Conservation (phyloP, 2,113 vertebrate genomes). For the Cnemophilus loriae region DNA sequence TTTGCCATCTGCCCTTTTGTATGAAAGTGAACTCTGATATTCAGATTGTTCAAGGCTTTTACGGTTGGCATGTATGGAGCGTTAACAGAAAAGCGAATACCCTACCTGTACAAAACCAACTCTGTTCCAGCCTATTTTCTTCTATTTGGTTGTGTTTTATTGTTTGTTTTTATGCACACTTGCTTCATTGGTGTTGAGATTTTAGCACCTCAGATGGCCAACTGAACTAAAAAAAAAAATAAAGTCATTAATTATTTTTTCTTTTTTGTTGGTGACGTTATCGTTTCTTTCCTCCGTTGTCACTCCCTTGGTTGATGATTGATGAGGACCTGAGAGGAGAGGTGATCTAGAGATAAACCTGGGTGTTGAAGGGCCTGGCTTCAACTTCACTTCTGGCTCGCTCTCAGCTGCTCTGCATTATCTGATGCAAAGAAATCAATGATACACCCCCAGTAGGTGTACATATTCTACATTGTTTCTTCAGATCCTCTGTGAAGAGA, state of each 20-base stretch:
- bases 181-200: constrained; percentile 57
- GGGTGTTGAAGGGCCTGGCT: neutral
- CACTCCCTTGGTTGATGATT: neutral
- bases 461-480: neutral
- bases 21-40: constrained; percentile 53
- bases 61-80: constrained; percentile 18
- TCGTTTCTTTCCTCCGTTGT: neutral
- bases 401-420: neutral
- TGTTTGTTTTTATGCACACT: constrained; percentile 46
- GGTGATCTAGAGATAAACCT: neutral
- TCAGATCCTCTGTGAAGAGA: neutral
- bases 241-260: constrained; percentile 65
- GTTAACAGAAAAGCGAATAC: neutral
- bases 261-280: constrained; percentile 37
- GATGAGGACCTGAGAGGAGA: neutral
- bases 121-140: constrained; percentile 37
- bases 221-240: constrained; percentile 56
- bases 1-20: constrained; percentile 18
- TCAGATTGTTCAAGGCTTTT: constrained; percentile 36
- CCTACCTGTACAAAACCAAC: constrained; percentile 47
- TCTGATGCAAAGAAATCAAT: neutral
- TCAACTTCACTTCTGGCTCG: neutral
- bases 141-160: constrained; percentile 35
- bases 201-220: constrained; percentile 51
- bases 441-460: neutral